Conservation (phyloP, 2,797 vertebrate genomes). For the Diplodus sargus region DNA sequence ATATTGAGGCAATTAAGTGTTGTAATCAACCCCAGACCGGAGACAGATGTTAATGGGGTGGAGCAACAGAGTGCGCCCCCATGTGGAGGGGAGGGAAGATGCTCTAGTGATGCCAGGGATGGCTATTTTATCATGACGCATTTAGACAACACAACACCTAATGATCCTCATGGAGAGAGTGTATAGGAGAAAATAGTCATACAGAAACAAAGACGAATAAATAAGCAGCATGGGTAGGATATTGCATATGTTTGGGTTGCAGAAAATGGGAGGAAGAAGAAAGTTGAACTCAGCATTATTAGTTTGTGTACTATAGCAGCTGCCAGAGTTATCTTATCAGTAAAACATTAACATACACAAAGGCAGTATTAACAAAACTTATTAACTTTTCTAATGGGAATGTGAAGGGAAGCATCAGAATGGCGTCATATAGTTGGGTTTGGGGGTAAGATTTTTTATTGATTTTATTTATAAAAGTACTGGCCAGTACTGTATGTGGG, state of each 20-base stretch:
- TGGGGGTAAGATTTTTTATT: background rate
- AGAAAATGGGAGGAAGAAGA: background rate
- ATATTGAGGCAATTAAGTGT: conserved; percentile 64
- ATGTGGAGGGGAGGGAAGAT: conserved; percentile 34
- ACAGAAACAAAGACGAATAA: background rate
- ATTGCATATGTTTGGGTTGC: background rate
- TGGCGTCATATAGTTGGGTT: background rate
- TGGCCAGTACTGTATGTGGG: background rate
- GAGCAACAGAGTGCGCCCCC: conserved; percentile 44
- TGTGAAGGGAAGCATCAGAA: background rate
- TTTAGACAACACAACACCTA: conserved; percentile 1
- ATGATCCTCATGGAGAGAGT: background rate
- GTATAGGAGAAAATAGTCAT: background rate
- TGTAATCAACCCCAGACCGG: conserved; percentile 53
- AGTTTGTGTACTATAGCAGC: background rate
- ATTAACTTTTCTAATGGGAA: background rate
- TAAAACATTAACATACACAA: background rate
- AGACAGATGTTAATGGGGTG: conserved; percentile 52
- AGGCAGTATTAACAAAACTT: background rate
- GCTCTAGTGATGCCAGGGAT: background rate
- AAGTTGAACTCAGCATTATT: background rate
- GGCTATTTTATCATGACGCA: background rate
- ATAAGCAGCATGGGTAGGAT: background rate
- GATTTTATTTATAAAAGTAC: background rate
- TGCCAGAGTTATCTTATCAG: background rate